phyloP scores from a whole-genome alignment of 2,113 vertebrate species.

The Eublepharis macularius region DNA sequence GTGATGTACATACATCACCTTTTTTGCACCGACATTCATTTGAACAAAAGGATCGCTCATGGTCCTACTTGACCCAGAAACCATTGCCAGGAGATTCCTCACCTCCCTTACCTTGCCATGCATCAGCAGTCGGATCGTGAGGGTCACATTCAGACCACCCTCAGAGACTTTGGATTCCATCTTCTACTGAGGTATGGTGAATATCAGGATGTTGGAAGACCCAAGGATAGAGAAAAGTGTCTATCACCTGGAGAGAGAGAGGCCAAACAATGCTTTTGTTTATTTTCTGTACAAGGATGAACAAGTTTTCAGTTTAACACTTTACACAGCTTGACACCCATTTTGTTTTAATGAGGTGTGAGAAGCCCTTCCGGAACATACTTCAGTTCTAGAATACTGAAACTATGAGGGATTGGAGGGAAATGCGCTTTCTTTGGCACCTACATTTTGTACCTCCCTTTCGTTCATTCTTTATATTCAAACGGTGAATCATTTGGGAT shows the following conservation, averaged over 20 bases:
- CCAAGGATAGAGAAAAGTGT: slow-evolving; percentile 75
- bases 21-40: neutral
- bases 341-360: neutral
- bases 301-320: too few species aligned
- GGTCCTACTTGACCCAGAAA: neutral
- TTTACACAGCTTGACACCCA: neutral
- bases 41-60: neutral
- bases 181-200: slow-evolving; percentile 70
- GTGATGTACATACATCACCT: neutral
- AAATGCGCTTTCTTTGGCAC: neutral
- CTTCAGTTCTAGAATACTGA: too few species aligned
- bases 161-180: slow-evolving; percentile 98
- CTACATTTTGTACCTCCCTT: neutral
- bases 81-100: neutral
- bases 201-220: slow-evolving; percentile 60
- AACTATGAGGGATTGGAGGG: neutral
- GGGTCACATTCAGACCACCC: slow-evolving; percentile 95
- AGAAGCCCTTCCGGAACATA: neutral
- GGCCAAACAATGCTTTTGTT: neutral
- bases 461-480: neutral
- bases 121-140: slow-evolving; percentile 98
- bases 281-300: neutral
- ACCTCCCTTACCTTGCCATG: slow-evolving; percentile 92
- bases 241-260: slow-evolving; percentile 76
- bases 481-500: neutral